A percentile compares a stretch with the other conserved stretches of the same genome.
Evolutionary conservation across 2,113 vertebrate species (phyloP).

Genomic region (Tamias sibiricus): DNA sequence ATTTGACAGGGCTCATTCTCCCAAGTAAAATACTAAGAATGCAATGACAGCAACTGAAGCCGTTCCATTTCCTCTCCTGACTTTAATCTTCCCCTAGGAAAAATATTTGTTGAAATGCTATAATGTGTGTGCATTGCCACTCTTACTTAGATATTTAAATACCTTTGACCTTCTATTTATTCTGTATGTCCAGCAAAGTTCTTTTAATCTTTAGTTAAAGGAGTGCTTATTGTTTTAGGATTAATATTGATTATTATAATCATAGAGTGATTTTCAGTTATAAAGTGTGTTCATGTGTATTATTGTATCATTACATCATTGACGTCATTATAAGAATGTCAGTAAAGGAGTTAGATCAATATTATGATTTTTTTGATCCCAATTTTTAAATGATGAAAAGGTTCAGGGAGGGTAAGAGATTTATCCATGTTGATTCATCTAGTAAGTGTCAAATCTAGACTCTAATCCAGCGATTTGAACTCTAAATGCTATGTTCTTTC

Average conservation of each 20-base stretch:
- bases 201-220: constrained; percentile 67
- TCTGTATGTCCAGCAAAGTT: constrained; percentile 49
- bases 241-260: constrained; percentile 61
- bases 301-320: constrained; percentile 45
- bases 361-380: constrained; percentile 46
- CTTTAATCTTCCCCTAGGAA: constrained; percentile 79
- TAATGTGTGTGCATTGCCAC: constrained; percentile 77
- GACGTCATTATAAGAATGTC: constrained; percentile 21
- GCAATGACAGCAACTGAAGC: constrained; percentile 76
- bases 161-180: constrained; percentile 63
- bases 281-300: not conserved
- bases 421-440: constrained; percentile 56
- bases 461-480: constrained; percentile 44
- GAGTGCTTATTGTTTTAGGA: constrained; percentile 66
- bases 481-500: constrained; percentile 55
- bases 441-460: constrained; percentile 54
- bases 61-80: constrained; percentile 77
- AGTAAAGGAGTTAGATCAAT: constrained; percentile 28
- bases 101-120: constrained; percentile 82
- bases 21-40: constrained; percentile 81
- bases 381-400: constrained; percentile 56
- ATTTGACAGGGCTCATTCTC: constrained; percentile 78
- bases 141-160: constrained; percentile 74
- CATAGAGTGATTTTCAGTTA: constrained; percentile 1
- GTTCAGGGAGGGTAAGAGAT: constrained; percentile 61